Evolutionary conservation across 1,140 invertebrate species (phyloP), one percentile per base, ranked within the genome.

Genomic region (Cyclargus thomasi): DNA sequence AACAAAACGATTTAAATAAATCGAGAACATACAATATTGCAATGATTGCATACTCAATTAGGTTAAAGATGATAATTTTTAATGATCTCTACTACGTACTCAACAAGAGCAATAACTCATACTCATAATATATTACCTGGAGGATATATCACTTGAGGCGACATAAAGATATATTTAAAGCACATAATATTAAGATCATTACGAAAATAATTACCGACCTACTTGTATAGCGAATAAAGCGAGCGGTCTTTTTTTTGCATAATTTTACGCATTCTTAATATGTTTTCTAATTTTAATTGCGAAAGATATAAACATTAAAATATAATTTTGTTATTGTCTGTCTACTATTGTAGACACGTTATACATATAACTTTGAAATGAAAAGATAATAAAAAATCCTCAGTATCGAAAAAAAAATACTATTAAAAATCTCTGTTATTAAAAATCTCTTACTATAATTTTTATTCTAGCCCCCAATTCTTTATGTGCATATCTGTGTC

Each of bases 131-230:
- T 47, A 47, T 47, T 35, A 14, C 10, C 39, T 47, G 39, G 39
- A 47, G 39, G 39, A 47, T 47, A 14, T 47, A 47, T 47, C 11
- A 18, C 55, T 59, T 4, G 18, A 20, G 55, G 55, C 17, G 55
- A 59, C 55, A 59, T 1, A 11, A 20, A 59, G 55, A 59, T 59
- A 20, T 57, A 23, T 21, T 22, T 62, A 18, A 47, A 22, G 20
- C 16, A 8, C 64, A 14, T 22, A 35, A 14, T 22, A 35, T 70
- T 62, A 21, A 57, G 62, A 66, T 21, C 23, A 39, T 20, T 39
- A 36, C 29, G n/a, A n/a, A 20, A 18, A 36, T 64, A 35, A 20
- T 64, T 20, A 35, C 7, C 39, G 1, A 47, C 39, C 39, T 47
- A 47, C 39, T 47, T 1, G 8, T 47, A 47, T 16, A 47, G 39